A percentile compares a stretch with the other conserved stretches of the same genome.
Conservation (phyloP, 2,888 invertebrate genomes). For the Lacanobia oleracea region DNA sequence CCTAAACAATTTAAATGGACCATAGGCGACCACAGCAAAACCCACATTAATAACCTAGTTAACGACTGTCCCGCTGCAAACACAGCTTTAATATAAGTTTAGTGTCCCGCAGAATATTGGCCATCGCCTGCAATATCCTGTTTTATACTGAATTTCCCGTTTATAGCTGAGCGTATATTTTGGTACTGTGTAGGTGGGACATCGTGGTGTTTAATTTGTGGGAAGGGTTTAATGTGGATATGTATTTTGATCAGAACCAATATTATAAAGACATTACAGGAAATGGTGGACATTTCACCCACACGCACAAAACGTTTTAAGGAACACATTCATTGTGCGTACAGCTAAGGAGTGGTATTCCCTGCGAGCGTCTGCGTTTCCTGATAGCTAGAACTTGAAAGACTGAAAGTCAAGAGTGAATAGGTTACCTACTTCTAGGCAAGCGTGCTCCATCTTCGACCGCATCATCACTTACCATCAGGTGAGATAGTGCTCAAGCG, state of each 20-base stretch:
- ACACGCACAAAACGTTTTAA: no score
- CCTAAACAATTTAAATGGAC: conserved; percentile 48
- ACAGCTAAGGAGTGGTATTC: no score
- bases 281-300: no score
- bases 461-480: no score
- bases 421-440: no score
- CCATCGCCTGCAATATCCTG: conserved; percentile 65
- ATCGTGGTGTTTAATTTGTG: conserved; percentile 42
- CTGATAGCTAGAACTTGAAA: no score
- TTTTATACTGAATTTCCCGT: conserved; percentile 57
- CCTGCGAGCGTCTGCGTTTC: no score
- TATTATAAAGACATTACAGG: no score
- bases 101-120: conserved; percentile 64
- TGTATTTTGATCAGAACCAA: background rate
- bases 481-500: no score
- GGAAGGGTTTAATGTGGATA: background rate
- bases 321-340: no score
- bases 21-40: conserved; percentile 37
- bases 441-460: no score
- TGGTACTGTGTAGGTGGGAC: conserved; percentile 22
- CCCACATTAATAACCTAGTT: conserved; percentile 58
- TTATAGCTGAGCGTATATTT: conserved; percentile 55
- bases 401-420: no score
- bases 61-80: conserved; percentile 55
- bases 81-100: conserved; percentile 62